phyloP scores from a whole-genome alignment of 2,113 vertebrate genomes.

The rabbit (Oryctolagus cuniculus) region mOryCun1.1 NC_091438.1:15279001-15279500 shows the following conservation, averaged over 20 bases:
- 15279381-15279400: background rate
- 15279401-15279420: background rate
- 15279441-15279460: background rate
- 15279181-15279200: background rate
- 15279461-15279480: background rate
- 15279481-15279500: background rate
- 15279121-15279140: too few species aligned
- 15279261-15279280: background rate
- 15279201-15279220: too few species aligned
- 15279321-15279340: too few species aligned
- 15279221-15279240: background rate
- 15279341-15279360: background rate
- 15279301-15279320: background rate
- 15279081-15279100: too few species aligned
- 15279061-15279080: too few species aligned
- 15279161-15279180: background rate
- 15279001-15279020: too few species aligned
- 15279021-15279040: too few species aligned
- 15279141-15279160: background rate
- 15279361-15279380: background rate
- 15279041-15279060: too few species aligned
- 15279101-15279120: too few species aligned
- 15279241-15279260: background rate
- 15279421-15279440: background rate
- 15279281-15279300: background rate